phyloP scores from a whole-genome alignment of 2,113 vertebrate species.

The Circaetus cinerascens region DNA sequence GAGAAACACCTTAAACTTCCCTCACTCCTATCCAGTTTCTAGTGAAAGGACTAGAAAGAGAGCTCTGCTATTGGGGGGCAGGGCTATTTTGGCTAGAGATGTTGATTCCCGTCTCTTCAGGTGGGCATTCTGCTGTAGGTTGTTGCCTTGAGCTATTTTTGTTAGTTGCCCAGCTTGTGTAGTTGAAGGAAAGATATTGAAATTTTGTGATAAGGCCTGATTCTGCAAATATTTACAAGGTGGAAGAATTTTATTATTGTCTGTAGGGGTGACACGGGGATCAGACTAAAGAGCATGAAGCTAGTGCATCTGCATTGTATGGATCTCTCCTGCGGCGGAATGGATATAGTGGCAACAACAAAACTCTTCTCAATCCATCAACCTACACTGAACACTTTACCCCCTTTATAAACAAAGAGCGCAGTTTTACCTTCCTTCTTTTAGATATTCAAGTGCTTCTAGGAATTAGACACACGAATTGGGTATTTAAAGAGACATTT shows the following conservation, averaged over 20 bases:
- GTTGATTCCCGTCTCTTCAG: background rate
- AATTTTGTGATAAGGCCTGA: background rate
- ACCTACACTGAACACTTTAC: background rate
- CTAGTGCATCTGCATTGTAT: too few relatives aligned
- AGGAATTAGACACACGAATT: background rate
- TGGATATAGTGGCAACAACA: background rate
- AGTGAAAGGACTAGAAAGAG: background rate
- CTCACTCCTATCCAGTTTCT: background rate
- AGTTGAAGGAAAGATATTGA: background rate
- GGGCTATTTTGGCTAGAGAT: background rate
- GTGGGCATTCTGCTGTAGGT: background rate
- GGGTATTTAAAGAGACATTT: background rate
- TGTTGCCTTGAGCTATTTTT: background rate
- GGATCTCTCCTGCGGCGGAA: background rate
- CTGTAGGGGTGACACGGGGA: background rate
- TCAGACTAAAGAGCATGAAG: background rate
- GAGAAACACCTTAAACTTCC: background rate
- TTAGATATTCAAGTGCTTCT: background rate
- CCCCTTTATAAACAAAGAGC: background rate
- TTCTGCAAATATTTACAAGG: background rate
- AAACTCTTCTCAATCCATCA: background rate
- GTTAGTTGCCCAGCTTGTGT: background rate
- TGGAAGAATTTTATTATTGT: background rate
- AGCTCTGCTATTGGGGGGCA: background rate
- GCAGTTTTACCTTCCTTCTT: background rate